Conservation (phyloP, 2,888 invertebrate genomes). For the Phyllotreta striolata region DNA sequence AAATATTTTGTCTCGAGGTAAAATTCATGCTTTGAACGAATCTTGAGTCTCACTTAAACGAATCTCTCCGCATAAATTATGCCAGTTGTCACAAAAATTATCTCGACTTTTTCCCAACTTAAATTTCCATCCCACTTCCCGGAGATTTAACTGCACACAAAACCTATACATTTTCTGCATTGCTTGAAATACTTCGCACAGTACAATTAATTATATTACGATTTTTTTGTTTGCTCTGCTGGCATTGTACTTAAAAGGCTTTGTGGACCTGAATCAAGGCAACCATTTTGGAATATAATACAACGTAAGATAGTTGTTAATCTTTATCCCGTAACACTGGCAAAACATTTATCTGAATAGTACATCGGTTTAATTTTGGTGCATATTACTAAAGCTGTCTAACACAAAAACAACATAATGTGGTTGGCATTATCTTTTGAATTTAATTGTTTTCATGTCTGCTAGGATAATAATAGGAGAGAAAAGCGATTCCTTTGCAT, state of each 20-base stretch:
- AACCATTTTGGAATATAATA: conserved; percentile 22
- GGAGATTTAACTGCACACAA: no score
- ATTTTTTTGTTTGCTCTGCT: not conserved
- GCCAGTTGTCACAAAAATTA: no score
- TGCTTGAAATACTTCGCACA: no score
- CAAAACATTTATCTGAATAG: conserved; percentile 52
- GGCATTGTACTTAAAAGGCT: conserved; percentile 1
- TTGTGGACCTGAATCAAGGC: conserved; percentile 13
- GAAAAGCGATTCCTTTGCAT: conserved; percentile 28
- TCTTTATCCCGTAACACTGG: conserved; percentile 44
- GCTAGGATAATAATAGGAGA: conserved; percentile 39
- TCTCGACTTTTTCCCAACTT: no score
- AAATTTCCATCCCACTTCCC: no score
- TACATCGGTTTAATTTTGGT: conserved; percentile 48
- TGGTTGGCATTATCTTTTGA: conserved; percentile 46
- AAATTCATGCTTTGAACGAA: no score
- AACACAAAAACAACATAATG: conserved; percentile 51
- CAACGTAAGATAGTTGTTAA: conserved; percentile 50
- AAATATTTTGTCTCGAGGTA: no score
- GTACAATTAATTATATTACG: no score
- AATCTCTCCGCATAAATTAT: no score
- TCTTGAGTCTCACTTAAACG: no score
- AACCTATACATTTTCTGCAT: no score
- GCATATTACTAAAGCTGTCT: conserved; percentile 44
- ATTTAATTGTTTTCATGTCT: conserved; percentile 48